Evolutionary conservation across 2,797 vertebrate species (phyloP).

Genomic region (Myotis vivesi): DNA sequence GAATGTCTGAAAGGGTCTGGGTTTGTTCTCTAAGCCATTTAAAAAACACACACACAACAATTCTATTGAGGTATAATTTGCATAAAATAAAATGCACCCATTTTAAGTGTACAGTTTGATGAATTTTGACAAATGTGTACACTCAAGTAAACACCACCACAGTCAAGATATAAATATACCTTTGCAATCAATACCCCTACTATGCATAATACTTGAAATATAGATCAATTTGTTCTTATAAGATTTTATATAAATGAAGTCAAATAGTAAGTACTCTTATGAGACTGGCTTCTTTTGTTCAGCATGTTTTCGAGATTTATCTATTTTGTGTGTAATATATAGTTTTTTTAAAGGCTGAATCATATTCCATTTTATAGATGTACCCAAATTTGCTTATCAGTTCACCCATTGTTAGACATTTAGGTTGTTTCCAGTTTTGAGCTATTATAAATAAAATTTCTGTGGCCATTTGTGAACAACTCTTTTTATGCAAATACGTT

Average conservation of each 20-base stretch:
- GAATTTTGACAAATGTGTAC: neutral
- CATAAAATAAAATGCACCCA: neutral
- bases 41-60: neutral
- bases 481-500: neutral
- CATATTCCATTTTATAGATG: neutral
- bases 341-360: neutral
- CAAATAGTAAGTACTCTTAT: neutral
- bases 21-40: neutral
- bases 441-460: neutral
- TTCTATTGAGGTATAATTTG: neutral
- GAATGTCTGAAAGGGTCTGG: neutral
- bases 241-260: slow-evolving; percentile 6
- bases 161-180: neutral
- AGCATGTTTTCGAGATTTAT: neutral
- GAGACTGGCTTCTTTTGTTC: neutral
- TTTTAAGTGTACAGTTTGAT: neutral
- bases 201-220: neutral
- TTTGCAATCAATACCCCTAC: neutral
- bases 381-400: neutral
- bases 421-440: neutral
- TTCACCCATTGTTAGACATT: neutral
- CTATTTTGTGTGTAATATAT: neutral
- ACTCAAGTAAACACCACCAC: neutral
- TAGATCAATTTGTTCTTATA: neutral
- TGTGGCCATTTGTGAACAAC: neutral